Conservation (phyloP, 2,113 vertebrate species). For the Polypterus bichir region DNA sequence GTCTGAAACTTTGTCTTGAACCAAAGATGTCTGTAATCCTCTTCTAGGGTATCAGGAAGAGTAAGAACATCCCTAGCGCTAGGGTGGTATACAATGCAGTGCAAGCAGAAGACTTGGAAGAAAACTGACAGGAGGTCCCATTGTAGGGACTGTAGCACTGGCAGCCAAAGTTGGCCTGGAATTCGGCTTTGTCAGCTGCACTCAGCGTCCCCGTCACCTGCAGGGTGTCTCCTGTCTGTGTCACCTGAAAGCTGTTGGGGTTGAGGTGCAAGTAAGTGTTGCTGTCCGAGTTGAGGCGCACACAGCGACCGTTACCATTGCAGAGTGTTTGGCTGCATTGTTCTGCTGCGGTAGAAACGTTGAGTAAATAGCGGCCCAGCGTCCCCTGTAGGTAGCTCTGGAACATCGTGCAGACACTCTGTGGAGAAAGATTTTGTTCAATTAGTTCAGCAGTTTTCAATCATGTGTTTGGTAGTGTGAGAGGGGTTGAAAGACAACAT, state of each 20-base stretch:
- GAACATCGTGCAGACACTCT: neutral
- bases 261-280: slow-evolving; percentile 5
- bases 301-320: neutral
- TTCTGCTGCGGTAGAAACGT: neutral
- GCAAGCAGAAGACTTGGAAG: too few relatives aligned
- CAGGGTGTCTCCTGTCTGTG: neutral
- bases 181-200: neutral
- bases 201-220: neutral
- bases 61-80: too few relatives aligned
- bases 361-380: slow-evolving; percentile 1
- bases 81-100: too few relatives aligned
- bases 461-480: too few relatives aligned
- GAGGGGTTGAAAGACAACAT: too few relatives aligned
- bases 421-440: neutral
- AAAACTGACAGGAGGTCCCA: too few relatives aligned
- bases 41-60: too few relatives aligned
- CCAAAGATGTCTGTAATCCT: too few relatives aligned
- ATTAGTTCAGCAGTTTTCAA: too few relatives aligned
- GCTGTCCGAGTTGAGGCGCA: neutral
- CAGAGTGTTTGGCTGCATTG: slow-evolving; percentile 1
- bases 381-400: neutral
- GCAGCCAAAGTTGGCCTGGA: neutral
- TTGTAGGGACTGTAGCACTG: too few relatives aligned
- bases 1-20: too few relatives aligned
- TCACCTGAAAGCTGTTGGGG: slow-evolving; percentile 1